Percentiles rank a stretch among this genome's conserved stretches.
Evolutionary conservation across 2,113 vertebrate genomes (phyloP).

Genomic region (Mesoclemmys tuberculata): DNA sequence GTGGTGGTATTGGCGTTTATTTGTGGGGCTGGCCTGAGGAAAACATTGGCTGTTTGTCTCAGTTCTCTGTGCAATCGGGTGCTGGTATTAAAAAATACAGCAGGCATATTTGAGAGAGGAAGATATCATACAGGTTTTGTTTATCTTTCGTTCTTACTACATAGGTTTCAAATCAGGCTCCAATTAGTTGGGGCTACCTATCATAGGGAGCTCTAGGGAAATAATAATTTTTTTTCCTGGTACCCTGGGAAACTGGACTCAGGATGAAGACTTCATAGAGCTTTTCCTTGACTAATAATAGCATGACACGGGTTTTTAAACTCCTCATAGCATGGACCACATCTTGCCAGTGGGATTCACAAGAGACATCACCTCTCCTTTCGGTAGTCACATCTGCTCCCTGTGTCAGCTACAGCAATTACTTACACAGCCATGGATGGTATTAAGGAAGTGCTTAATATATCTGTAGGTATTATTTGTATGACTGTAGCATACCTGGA

Average conservation of each 20-base stretch:
- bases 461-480: not conserved
- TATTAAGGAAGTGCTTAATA: not conserved
- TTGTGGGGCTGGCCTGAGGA: rapidly evolving
- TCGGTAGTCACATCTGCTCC: not conserved
- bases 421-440: not conserved
- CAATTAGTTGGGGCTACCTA: not conserved
- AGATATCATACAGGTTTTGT: not conserved
- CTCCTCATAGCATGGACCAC: not conserved
- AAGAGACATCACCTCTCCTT: not conserved
- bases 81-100: not conserved
- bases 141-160: rapidly evolving
- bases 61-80: not conserved
- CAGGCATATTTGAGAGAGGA: not conserved
- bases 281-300: not conserved
- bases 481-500: not conserved
- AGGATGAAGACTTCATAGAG: not conserved
- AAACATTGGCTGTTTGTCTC: not conserved
- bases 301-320: not conserved
- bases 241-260: not conserved
- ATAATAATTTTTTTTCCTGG: not conserved
- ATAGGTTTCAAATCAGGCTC: not conserved
- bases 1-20: rapidly evolving
- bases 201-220: not conserved
- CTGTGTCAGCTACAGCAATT: not conserved
- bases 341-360: not conserved